Conservation (phyloP, 1,140 invertebrate species). For the Drosophila nasuta region DNA sequence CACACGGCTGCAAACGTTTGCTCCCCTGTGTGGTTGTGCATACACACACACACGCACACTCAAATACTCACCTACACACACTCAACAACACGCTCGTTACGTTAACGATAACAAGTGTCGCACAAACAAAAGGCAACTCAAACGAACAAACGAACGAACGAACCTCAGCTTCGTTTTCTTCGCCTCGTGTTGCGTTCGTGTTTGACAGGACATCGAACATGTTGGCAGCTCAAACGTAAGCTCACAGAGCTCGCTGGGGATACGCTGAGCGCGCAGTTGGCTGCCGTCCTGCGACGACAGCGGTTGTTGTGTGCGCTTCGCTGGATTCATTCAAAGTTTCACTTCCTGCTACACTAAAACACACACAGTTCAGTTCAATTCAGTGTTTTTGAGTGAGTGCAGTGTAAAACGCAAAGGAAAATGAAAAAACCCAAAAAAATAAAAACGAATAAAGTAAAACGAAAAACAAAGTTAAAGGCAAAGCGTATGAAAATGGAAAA, state of each 20-base stretch:
- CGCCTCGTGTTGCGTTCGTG: slow-evolving; percentile 22
- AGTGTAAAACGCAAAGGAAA: slow-evolving; percentile 32
- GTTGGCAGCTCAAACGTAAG: slow-evolving; percentile 48
- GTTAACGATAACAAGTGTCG: slow-evolving; percentile 76
- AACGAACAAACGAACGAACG: not conserved
- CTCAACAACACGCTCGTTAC: slow-evolving; percentile 15
- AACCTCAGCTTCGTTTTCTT: not conserved
- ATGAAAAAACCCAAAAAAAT: slow-evolving; percentile 18
- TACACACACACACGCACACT: slow-evolving; percentile 3
- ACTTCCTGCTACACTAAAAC: not conserved
- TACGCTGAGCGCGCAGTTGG: slow-evolving; percentile 70
- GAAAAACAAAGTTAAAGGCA: slow-evolving; percentile 9
- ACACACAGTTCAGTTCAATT: slow-evolving; percentile 43
- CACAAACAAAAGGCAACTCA: slow-evolving; percentile 62
- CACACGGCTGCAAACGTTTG: slow-evolving; percentile 29
- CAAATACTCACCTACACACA: slow-evolving; percentile 9
- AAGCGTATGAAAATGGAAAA: slow-evolving; percentile 11
- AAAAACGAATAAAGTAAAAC: slow-evolving; percentile 7
- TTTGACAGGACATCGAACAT: slow-evolving; percentile 46
- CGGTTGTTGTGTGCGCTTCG: slow-evolving; percentile 77
- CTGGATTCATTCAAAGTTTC: slow-evolving; percentile 21
- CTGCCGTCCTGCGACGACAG: slow-evolving; percentile 79
- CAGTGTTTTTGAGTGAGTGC: slow-evolving; percentile 28
- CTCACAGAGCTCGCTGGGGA: slow-evolving; percentile 15
- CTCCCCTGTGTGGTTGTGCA: slow-evolving; percentile 22